phyloP scores from a whole-genome alignment of 1,140 invertebrate genomes.

The Sitophilus oryzae region DNA sequence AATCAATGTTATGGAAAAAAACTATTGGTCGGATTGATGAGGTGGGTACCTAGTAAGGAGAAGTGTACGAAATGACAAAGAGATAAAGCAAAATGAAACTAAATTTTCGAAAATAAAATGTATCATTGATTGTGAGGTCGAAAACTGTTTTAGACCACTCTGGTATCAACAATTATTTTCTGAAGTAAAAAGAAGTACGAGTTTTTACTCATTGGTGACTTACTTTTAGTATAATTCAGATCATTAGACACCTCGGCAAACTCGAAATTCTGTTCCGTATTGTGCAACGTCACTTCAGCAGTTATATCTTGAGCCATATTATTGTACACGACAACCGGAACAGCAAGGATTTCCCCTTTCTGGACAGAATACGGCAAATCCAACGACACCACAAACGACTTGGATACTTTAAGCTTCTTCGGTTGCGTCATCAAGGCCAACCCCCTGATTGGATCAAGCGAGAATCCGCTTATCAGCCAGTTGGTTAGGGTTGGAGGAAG shows the following conservation, averaged over 20 bases:
- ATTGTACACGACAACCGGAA: slow-evolving; percentile 90
- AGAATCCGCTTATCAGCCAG: slow-evolving; percentile 90
- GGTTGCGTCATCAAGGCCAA: slow-evolving; percentile 71
- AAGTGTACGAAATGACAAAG: too few relatives aligned
- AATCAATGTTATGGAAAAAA: too few relatives aligned
- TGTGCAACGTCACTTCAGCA: slow-evolving; percentile 80
- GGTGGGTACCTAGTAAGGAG: too few relatives aligned
- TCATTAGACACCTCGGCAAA: slow-evolving; percentile 71
- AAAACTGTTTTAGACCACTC: too few relatives aligned
- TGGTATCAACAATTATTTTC: too few relatives aligned
- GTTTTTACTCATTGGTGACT: slow-evolving; percentile 23
- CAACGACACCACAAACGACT: slow-evolving; percentile 80
- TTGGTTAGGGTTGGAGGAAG: slow-evolving; percentile 89
- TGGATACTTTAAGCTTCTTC: slow-evolving; percentile 75
- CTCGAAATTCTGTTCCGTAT: slow-evolving; percentile 72
- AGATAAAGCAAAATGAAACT: too few relatives aligned
- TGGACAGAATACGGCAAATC: slow-evolving; percentile 83
- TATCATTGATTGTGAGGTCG: too few relatives aligned
- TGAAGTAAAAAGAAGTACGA: too few relatives aligned
- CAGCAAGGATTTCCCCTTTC: slow-evolving; percentile 81
- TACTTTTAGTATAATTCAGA: slow-evolving; percentile 55
- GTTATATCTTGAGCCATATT: slow-evolving; percentile 73
- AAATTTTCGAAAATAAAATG: too few relatives aligned
- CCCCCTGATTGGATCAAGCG: slow-evolving; percentile 76
- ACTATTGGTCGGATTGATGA: too few relatives aligned